These are phyloP conservation scores for Scyliorhinus canicula DNA, from an alignment of 2,797 vertebrate genomes.

Conservation along the genomic window DNA sequence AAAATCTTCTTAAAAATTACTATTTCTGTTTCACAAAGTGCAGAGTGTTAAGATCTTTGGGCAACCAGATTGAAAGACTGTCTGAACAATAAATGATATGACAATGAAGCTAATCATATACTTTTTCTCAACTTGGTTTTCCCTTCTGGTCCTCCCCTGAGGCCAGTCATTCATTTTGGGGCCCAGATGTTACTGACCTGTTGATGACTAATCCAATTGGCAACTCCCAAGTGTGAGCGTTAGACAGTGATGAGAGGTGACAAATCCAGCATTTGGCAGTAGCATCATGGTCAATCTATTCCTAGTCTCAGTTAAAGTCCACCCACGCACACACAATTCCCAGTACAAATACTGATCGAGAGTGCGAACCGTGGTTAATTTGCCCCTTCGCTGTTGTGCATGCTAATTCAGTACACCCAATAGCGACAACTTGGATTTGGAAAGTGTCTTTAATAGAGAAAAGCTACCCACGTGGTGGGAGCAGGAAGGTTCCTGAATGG, in stretches of 20 bases:
- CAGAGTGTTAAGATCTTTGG: background rate
- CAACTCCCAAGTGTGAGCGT: background rate
- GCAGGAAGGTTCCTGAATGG: background rate
- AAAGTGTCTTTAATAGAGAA: background rate
- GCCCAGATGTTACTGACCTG: background rate
- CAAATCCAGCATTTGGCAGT: background rate
- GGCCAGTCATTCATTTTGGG: background rate
- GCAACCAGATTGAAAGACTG: background rate
- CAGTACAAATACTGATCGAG: background rate
- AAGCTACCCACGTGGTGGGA: background rate
- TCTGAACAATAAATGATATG: background rate
- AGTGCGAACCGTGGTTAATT: background rate
- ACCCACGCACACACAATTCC: background rate
- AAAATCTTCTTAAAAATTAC: background rate
- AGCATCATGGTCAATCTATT: background rate
- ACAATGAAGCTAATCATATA: background rate
- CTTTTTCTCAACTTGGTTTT: background rate
- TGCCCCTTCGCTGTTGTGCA: background rate
- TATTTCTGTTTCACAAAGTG: background rate
- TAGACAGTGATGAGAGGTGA: background rate
- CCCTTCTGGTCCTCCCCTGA: background rate
- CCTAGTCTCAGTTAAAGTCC: background rate
- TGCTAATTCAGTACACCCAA: background rate
- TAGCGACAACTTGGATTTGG: background rate
- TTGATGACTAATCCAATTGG: background rate